A percentile compares a stretch with the other conserved stretches of the same genome.
Evolutionary conservation across 2,113 vertebrate genomes (phyloP).

Genomic region (Megaceryle torquata): DNA sequence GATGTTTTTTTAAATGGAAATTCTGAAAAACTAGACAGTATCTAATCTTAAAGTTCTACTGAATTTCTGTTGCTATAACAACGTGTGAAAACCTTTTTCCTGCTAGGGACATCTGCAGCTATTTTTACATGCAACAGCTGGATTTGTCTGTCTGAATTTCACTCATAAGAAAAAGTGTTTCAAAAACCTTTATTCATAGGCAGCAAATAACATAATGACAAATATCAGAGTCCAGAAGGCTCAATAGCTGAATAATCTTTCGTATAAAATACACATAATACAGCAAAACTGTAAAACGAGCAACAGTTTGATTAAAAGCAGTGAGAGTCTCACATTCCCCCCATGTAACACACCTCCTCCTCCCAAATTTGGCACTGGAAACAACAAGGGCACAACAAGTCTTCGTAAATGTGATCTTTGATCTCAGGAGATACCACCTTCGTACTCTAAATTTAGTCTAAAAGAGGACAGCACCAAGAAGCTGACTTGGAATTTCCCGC

Average conservation of each 20-base stretch:
- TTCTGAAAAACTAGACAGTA: conserved; percentile 53
- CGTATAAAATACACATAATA: background rate
- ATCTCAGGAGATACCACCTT: conserved; percentile 14
- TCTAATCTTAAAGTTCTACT: conserved; percentile 68
- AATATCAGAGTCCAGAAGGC: conserved; percentile 52
- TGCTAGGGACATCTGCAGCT: conserved; percentile 75
- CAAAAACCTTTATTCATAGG: background rate
- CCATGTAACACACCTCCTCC: background rate
- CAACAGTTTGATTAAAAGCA: background rate
- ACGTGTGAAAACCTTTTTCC: conserved; percentile 72
- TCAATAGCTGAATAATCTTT: conserved; percentile 7
- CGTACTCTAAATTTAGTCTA: background rate
- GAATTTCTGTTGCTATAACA: conserved; percentile 79
- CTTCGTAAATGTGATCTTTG: conserved; percentile 20
- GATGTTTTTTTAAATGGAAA: conserved; percentile 6
- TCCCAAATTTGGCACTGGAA: conserved; percentile 2
- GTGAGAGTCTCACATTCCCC: background rate
- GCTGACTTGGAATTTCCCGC: background rate
- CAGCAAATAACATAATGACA: conserved; percentile 9
- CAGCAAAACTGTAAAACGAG: background rate
- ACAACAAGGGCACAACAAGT: conserved; percentile 1
- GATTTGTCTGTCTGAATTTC: conserved; percentile 74
- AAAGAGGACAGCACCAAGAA: background rate
- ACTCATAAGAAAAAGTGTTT: conserved; percentile 54
- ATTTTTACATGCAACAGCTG: conserved; percentile 83